phyloP scores from a whole-genome alignment of 2,113 vertebrate species.

The Falcunculus frontatus region DNA sequence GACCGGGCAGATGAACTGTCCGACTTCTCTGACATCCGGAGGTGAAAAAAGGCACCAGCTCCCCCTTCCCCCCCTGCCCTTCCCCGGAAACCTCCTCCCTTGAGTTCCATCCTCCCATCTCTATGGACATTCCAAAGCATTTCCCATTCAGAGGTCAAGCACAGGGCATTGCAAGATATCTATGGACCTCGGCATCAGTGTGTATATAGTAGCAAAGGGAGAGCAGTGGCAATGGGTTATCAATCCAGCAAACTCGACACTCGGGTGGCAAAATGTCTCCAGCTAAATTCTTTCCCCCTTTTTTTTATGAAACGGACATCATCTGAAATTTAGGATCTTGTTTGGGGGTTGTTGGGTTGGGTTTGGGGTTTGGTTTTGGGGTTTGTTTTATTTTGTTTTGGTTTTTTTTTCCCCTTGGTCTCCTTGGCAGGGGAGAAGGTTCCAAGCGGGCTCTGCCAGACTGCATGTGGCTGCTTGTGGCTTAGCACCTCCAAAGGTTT shows the following conservation, averaged over 20 bases:
- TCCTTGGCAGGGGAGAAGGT: slow-evolving; percentile 1
- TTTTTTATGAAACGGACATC: background rate
- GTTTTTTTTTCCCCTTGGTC: background rate
- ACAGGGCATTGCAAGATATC: slow-evolving; percentile 83
- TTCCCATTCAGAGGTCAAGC: slow-evolving; percentile 86
- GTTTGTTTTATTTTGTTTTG: background rate
- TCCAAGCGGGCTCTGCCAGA: slow-evolving; percentile 17
- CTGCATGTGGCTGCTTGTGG: slow-evolving; percentile 25
- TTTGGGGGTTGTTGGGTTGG: slow-evolving; percentile 2
- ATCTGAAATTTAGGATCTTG: slow-evolving; percentile 17
- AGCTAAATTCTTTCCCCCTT: slow-evolving; percentile 6
- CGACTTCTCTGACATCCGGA: slow-evolving; percentile 87
- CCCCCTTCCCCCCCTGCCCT: background rate
- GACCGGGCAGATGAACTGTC: slow-evolving; percentile 82
- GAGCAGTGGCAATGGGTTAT: slow-evolving; percentile 54
- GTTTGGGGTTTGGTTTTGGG: background rate
- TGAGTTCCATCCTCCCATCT: slow-evolving; percentile 74
- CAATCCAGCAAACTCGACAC: background rate
- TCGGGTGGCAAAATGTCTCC: background rate
- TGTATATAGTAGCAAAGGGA: slow-evolving; percentile 65
- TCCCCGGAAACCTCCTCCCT: slow-evolving; percentile 50
- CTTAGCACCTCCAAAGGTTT: slow-evolving; percentile 46
- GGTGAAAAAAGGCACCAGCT: slow-evolving; percentile 81
- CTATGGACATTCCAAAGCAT: slow-evolving; percentile 95
- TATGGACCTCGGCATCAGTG: slow-evolving; percentile 58